Evolutionary conservation across 2,797 vertebrate species (phyloP).

Genomic region (Lepus oiostolus): DNA sequence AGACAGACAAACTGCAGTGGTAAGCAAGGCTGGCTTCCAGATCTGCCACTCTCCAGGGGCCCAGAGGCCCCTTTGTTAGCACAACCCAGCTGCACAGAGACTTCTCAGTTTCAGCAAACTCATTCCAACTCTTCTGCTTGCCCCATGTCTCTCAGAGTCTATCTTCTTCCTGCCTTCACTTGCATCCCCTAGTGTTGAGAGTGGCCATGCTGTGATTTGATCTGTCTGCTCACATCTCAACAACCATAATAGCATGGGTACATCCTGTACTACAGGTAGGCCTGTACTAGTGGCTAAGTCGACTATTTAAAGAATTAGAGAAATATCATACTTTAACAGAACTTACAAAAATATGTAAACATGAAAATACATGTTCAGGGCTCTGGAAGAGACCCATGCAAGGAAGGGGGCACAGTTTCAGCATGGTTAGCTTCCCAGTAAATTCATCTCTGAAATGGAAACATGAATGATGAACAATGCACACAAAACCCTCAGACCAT

Average conservation of each 20-base stretch:
- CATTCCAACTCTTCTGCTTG: background rate
- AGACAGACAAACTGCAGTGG: constrained; percentile 14
- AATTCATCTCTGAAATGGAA: background rate
- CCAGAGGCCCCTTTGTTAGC: background rate
- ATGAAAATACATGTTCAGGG: background rate
- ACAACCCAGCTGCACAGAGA: background rate
- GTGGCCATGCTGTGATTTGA: background rate
- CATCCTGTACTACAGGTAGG: background rate
- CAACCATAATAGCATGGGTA: background rate
- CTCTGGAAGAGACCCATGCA: background rate
- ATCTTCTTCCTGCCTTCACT: background rate
- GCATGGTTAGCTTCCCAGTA: background rate
- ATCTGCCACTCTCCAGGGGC: background rate
- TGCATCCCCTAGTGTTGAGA: background rate
- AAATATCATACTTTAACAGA: constrained; percentile 22
- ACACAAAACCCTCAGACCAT: background rate
- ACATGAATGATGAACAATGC: background rate
- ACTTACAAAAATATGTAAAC: background rate
- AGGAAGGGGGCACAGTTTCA: background rate
- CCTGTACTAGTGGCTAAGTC: too few species aligned
- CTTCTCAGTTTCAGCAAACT: background rate
- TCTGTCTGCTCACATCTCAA: background rate
- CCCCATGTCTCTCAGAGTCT: background rate
- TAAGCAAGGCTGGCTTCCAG: background rate
- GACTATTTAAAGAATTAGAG: background rate